phyloP scores from a whole-genome alignment of 2,113 vertebrate genomes.

The Sorex araneus region DNA sequence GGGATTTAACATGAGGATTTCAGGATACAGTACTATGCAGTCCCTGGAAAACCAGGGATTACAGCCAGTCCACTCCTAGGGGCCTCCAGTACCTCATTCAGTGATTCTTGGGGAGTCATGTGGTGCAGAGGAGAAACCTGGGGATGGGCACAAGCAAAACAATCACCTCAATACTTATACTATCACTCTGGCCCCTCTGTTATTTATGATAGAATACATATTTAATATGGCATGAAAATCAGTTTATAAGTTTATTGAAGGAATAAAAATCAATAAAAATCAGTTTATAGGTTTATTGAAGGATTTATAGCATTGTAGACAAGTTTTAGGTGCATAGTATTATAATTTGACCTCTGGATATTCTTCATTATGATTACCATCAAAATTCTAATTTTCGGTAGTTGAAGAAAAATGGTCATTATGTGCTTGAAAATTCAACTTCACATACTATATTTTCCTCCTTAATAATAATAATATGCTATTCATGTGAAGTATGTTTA shows the following conservation, averaged over 20 bases:
- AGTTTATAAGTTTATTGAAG: neutral
- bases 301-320: neutral
- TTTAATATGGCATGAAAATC: neutral
- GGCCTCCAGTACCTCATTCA: too few relatives aligned
- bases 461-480: slow-evolving; percentile 28
- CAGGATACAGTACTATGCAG: too few relatives aligned
- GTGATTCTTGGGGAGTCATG: too few relatives aligned
- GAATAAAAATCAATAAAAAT: neutral
- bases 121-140: too few relatives aligned
- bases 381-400: neutral
- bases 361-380: neutral
- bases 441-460: neutral
- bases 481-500: neutral
- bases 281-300: neutral
- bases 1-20: too few relatives aligned
- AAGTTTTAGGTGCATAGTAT: neutral
- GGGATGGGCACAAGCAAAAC: too few relatives aligned
- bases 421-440: neutral
- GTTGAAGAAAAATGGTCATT: slow-evolving; percentile 38
- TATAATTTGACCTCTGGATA: neutral
- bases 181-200: too few relatives aligned
- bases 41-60: too few relatives aligned
- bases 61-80: too few relatives aligned
- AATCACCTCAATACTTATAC: too few relatives aligned
- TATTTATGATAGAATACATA: too few relatives aligned